Percentiles rank a stretch among this genome's conserved stretches.
Conservation (phyloP, 2,888 invertebrate genomes). For the Cremastinae sp. region DNA sequence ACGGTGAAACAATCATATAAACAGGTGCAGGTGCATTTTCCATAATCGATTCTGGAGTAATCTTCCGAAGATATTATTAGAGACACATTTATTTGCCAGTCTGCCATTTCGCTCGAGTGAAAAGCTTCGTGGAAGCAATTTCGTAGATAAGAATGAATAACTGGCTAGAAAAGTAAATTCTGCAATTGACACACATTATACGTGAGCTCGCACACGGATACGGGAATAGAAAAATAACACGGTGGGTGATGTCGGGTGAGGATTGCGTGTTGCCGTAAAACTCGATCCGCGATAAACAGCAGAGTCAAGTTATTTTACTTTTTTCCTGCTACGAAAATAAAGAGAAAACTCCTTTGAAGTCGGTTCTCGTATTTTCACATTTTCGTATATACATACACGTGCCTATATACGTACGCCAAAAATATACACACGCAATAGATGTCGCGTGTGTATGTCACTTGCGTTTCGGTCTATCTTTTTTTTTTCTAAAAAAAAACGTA, state of each 20-base stretch:
- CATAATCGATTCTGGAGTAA: constrained; percentile 30
- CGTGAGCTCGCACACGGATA: constrained; percentile 5
- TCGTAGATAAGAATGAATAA: constrained; percentile 32
- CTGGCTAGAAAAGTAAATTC: constrained; percentile 26
- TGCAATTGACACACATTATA: constrained; percentile 28
- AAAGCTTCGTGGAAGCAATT: constrained; percentile 51
- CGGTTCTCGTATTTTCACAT: constrained; percentile 28
- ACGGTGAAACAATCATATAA: neutral
- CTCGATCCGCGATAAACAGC: constrained; percentile 25
- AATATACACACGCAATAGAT: neutral
- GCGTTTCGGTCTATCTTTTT: neutral
- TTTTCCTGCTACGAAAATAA: constrained; percentile 8
- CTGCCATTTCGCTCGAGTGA: constrained; percentile 11
- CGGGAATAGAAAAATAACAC: neutral
- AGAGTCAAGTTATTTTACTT: neutral
- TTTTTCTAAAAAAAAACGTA: constrained; percentile 45
- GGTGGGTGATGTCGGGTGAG: constrained; percentile 26
- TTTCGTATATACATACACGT: too few relatives aligned
- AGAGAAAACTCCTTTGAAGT: constrained; percentile 36
- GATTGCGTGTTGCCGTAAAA: constrained; percentile 37
- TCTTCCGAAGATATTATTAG: constrained; percentile 7
- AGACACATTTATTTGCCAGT: neutral
- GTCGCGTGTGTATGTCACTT: too few relatives aligned
- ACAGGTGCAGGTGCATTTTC: constrained; percentile 41
- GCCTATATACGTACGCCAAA: too few relatives aligned